Percentiles rank a stretch among this genome's conserved stretches.
Evolutionary conservation across 1,140 invertebrate genomes (phyloP).

Genomic region (Drosophila tristis): DNA sequence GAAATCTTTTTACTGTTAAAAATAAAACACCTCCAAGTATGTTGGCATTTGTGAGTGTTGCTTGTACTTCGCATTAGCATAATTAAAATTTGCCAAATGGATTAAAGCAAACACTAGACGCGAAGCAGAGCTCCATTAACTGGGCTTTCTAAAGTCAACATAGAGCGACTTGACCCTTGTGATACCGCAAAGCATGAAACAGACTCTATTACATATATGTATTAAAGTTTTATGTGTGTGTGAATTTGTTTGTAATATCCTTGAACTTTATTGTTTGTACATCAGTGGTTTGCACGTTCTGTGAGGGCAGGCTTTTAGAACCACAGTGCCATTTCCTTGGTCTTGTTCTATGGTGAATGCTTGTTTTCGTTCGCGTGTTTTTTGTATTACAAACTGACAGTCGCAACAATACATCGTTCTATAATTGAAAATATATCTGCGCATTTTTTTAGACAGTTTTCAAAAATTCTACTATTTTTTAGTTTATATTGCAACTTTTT

Average conservation of each 20-base stretch:
- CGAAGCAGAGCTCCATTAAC: conserved; percentile 47
- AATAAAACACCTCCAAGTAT: conserved; percentile 46
- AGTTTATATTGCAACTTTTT: conserved; percentile 42
- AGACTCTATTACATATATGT: conserved; percentile 59
- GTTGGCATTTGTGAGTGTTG: conserved; percentile 27
- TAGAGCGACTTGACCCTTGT: conserved; percentile 60
- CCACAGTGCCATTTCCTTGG: conserved; percentile 47
- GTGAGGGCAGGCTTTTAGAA: conserved; percentile 57
- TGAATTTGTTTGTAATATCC: conserved; percentile 62
- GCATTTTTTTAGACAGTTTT: conserved; percentile 77
- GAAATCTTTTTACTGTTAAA: conserved; percentile 37
- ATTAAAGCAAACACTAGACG: conserved; percentile 50
- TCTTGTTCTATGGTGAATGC: conserved; percentile 21
- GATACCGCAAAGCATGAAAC: conserved; percentile 65
- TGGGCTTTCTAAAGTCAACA: conserved; percentile 64
- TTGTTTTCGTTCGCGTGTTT: conserved; percentile 35
- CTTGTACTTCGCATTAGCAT: conserved; percentile 74
- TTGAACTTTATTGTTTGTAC: conserved; percentile 84
- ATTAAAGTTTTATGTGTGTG: conserved; percentile 13
- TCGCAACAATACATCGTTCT: conserved; percentile 75
- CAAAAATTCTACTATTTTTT: conserved; percentile 61
- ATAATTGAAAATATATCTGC: conserved; percentile 71
- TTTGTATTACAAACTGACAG: conserved; percentile 78
- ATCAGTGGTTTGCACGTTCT: conserved; percentile 69
- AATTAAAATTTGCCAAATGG: conserved; percentile 75